Evolutionary conservation across 2,888 invertebrate genomes (phyloP).

Genomic region (Aleiodes leptofemur): DNA sequence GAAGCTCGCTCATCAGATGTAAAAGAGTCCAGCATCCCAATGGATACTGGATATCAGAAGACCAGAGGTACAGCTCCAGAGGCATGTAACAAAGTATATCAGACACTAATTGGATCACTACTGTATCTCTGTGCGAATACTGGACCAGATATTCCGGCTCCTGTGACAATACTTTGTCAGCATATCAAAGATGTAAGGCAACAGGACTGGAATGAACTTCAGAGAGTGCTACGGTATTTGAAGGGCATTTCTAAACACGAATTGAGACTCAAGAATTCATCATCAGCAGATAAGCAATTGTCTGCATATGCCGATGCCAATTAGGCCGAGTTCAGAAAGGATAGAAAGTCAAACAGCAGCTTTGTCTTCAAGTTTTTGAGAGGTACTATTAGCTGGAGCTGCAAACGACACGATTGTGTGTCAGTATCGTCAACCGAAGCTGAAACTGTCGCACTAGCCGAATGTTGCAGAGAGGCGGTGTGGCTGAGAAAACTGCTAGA

Average conservation of each 20-base stretch:
- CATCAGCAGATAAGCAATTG: slow-evolving; percentile 42
- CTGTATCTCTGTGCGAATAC: slow-evolving; percentile 1
- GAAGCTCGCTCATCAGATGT: slow-evolving; percentile 46
- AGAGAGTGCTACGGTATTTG: slow-evolving; percentile 43
- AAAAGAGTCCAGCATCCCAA: slow-evolving; percentile 44
- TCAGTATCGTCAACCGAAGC: slow-evolving; percentile 58
- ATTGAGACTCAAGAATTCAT: slow-evolving; percentile 6
- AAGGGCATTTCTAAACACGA: slow-evolving; percentile 12
- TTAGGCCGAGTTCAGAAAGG: slow-evolving; percentile 61
- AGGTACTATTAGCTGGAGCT: slow-evolving; percentile 60
- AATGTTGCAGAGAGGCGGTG: slow-evolving; percentile 56
- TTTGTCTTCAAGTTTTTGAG: slow-evolving; percentile 56
- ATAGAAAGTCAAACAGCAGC: slow-evolving; percentile 64
- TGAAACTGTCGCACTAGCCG: slow-evolving; percentile 56
- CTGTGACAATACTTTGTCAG: slow-evolving; percentile 38
- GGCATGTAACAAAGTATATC: slow-evolving; percentile 24
- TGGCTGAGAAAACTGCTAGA: slow-evolving; percentile 54
- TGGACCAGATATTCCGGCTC: slow-evolving; percentile 29
- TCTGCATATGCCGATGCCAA: slow-evolving; percentile 65
- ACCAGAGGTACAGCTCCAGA: background rate
- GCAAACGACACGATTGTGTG: slow-evolving; percentile 60
- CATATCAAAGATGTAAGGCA: slow-evolving; percentile 14
- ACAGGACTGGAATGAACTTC: slow-evolving; percentile 39
- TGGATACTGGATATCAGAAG: slow-evolving; percentile 49
- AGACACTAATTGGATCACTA: slow-evolving; percentile 23